Base-by-base conservation (phyloP, 2,888 invertebrate genomes). In the Macropis europaea region DNA sequence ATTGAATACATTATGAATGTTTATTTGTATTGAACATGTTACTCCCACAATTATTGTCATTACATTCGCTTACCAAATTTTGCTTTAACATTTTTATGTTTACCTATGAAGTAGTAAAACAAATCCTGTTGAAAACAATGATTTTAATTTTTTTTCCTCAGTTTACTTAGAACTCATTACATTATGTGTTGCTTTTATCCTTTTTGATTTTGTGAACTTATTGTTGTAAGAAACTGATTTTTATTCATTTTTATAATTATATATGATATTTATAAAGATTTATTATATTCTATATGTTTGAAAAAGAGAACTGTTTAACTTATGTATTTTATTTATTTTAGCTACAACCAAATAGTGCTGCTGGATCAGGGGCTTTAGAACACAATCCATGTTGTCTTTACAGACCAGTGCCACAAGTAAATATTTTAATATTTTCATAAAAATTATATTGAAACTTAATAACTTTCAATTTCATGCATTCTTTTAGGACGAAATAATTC, bases 381-480 rank as follows among this genome's bases (percentile, higher is more conserved):
- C 99, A 99, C 89, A 99, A 99, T 91, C 94, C 97, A 2, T 97
- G 98, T 87, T 96, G 96, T 84, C 91, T 99, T 63, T 99, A 97
- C 91, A 93, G 95, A 47, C 93, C 94, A 53, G 90, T 94, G 45
- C 90, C 92, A 60, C 90, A 88, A 68, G 93, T 93, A 90, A 90
- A 88, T 80, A 19, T 57, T 28, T 32, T 5, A 5, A 48, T 1
- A 64, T 2, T 24, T 36, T 11, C n/a, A 22, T 43, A 24, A 32
- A 42, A 50, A 22, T 9, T 2, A 1, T n/a, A 11, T 19, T 36
- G 1, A 24, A 60, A 13, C 15, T 11, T 26, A 22, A 42, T 11
- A 2, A 56, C 17, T 42, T 13, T 9, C 13, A 17, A 19, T 28
- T 52, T 3, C 1, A 7, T 15, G 38, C 24, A 36, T 56, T 52